Base-by-base conservation (phyloP, 1,140 invertebrate genomes). In the Drosophila gunungcola region DNA sequence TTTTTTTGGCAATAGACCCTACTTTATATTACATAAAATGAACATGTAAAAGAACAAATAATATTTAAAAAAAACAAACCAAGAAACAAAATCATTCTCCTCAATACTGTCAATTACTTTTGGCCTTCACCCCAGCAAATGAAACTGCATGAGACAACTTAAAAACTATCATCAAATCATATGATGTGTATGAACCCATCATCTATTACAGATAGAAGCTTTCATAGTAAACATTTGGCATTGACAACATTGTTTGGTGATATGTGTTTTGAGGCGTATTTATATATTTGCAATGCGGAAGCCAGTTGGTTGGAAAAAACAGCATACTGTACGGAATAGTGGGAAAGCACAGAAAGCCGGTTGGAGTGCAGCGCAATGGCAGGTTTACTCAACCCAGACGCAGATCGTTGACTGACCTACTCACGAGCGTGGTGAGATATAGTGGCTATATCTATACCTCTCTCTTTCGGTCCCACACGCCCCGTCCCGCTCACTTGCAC, bases 331-430 rank as follows among this genome's bases (percentile, higher is more conserved):
- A 52, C 12, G 25, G 12, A 70, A 53, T 45, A 53, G 56, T 53
- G 45, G 13, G 55, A 82, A 78, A 69, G 77, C 81, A 53, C 55
- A 29, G 32, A 80, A 88, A 88, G 84, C 84, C 84, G 84, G 84
- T 88, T 88, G 56, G 60, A 46, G 42, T 27, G 29, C 29, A 32
- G 29, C 5, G 5, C 29, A 32, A 32, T 32, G 61, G 49, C 62
- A 77, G 88, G 80, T 73, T 76, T 64, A 78, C 74, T 77, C 63
- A 85, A 75, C 74, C 64, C 74, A 48, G 25, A 16, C 25, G 48
- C 83, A 83, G 83, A 86, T 88, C 83, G 83, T 88, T 88, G 83
- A 86, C 80, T 86, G 83, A 86, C 83, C 83, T 86, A 86, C 79
- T 86, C 83, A 73, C 72, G 57, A 56, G 52, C 62, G 42, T 7